These are phyloP conservation scores for Camelus dromedarius DNA, from an alignment of 2,113 vertebrate genomes.

Conservation along the genomic window DNA sequence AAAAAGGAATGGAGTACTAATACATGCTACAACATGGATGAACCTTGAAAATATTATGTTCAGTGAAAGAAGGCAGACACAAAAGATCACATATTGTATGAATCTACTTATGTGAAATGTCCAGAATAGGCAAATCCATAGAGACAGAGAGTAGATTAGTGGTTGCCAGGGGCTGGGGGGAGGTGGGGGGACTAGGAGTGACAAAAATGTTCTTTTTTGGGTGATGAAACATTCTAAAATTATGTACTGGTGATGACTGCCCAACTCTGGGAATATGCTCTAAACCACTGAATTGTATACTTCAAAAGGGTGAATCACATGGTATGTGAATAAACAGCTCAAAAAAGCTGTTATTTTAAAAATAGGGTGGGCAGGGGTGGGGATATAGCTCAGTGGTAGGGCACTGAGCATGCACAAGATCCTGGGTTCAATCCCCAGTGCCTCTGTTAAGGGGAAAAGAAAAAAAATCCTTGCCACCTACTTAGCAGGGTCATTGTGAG, in stretches of 20 bases:
- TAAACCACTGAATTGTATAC: neutral
- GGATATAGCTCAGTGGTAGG: too few relatives aligned
- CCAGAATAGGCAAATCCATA: neutral
- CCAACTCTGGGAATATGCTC: neutral
- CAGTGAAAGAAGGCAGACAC: neutral
- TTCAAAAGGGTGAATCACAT: neutral
- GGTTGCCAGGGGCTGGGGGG: neutral
- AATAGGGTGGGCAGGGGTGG: neutral
- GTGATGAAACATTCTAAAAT: slow-evolving; percentile 35
- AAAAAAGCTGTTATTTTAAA: neutral
- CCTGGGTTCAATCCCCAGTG: too few relatives aligned
- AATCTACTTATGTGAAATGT: neutral
- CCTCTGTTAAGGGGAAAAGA: too few relatives aligned
- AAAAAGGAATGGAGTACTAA: neutral
- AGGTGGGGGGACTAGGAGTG: neutral
- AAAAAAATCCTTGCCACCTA: neutral
- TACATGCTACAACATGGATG: accelerated
- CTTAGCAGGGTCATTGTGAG: neutral
- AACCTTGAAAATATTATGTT: neutral
- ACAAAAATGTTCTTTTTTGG: neutral
- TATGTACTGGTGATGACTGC: neutral
- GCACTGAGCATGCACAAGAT: too few relatives aligned
- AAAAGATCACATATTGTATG: neutral
- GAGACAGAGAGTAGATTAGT: neutral
- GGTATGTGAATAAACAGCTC: neutral